Evolutionary conservation across 2,888 invertebrate species (phyloP).

Genomic region (Chironomus riparius): DNA sequence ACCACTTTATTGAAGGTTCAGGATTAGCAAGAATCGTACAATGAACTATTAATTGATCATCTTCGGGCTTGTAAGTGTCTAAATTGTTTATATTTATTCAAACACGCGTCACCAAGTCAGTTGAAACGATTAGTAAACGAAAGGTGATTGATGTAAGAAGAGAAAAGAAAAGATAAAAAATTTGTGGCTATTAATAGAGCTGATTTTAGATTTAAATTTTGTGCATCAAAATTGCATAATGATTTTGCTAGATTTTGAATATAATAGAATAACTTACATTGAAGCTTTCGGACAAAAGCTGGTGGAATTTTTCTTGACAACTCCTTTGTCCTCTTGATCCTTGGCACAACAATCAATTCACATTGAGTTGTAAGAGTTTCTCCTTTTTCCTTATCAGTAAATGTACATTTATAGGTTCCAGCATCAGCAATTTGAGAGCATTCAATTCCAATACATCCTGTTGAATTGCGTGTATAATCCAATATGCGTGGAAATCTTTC

Average conservation of each 20-base stretch:
- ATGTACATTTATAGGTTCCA: constrained; percentile 17
- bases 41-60: constrained; percentile 17
- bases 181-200: constrained; percentile 2
- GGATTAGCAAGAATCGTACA: constrained; percentile 20
- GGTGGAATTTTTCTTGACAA: constrained; percentile 9
- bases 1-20: constrained; percentile 20
- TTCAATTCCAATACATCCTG: constrained; percentile 22
- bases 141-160: neutral
- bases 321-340: constrained; percentile 5
- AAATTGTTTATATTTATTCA: neutral
- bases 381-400: neutral
- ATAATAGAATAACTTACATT: constrained; percentile 14
- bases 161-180: neutral
- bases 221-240: constrained; percentile 15
- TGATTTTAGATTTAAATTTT: neutral
- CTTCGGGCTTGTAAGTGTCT: constrained; percentile 19
- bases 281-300: constrained; percentile 17
- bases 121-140: neutral
- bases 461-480: constrained; percentile 9
- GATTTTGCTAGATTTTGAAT: neutral
- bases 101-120: neutral
- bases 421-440: constrained; percentile 8
- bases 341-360: constrained; percentile 10
- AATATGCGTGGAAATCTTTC: constrained; percentile 1
- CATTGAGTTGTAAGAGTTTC: constrained; percentile 1